Evolutionary conservation across 2,797 vertebrate species (phyloP), one percentile per base, ranked within the genome.

Genomic region (Dallia pectoralis): DNA sequence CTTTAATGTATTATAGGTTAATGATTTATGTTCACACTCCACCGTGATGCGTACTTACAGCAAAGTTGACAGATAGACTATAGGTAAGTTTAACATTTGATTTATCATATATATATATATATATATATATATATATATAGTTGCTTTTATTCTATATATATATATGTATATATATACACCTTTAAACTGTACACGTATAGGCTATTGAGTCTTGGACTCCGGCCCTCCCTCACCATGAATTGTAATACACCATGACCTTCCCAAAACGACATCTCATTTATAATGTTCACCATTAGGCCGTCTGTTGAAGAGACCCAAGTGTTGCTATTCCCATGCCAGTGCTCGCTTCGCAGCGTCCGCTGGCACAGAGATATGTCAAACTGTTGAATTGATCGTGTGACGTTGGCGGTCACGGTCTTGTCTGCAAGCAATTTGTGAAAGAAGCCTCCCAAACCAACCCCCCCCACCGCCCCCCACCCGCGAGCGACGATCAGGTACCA

Each of bases 311-410:
- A 81, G 74, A 88, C 93, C 88, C 97, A 97, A 96, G 95, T 98
- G 97, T 94, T 93, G 83, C 90, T 90, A 95, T 98, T 98, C 96
- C 96, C 97, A 98, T 94, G 96, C 93, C 80, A 49, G 69, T 82
- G 74, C 81, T 75, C 87, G 88, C 74, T 81, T 82, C 74, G 89
- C 91, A 91, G 91, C 87, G 73, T 76, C 74, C 77, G 68, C 80
- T 71, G 74, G 79, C 75, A 73, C 72, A 67, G 77, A 71, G 74
- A 77, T 73, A 74, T 74, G 81, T 81, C 80, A 81, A 81, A 78
- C 65, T 71, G 59, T 48, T 75, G 74, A 84, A 84, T 86, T 78
- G 79, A 81, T 81, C 69, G 78, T 74, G 70, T 74, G 80, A 79
- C 82, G 80, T 78, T 85, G 81, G 74, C 76, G 81, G 86, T 89